Percentiles rank a stretch among this genome's conserved stretches.
Evolutionary conservation across 2,888 invertebrate species (phyloP).

Genomic region (Epirrhoe tristata): DNA sequence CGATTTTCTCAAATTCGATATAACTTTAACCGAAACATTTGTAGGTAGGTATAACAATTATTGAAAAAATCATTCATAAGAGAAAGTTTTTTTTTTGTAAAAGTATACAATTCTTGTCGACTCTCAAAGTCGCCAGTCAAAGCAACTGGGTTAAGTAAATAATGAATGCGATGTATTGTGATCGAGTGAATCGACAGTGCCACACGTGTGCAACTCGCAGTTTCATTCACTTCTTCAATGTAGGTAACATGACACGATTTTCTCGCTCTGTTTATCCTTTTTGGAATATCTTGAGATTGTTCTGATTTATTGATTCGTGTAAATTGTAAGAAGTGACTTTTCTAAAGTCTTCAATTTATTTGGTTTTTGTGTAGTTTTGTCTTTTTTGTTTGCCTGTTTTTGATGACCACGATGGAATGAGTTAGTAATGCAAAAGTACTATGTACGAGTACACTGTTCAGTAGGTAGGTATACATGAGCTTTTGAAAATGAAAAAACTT

Average conservation of each 20-base stretch:
- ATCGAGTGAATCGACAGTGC: slow-evolving; percentile 42
- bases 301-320: slow-evolving; percentile 5
- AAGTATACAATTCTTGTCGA: slow-evolving; percentile 20
- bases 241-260: slow-evolving; percentile 59
- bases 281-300: slow-evolving; percentile 26
- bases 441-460: too few species aligned
- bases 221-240: slow-evolving; percentile 42
- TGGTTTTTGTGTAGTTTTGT: neutral
- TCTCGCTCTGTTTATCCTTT: slow-evolving; percentile 68
- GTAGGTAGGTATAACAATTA: neutral
- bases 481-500: too few species aligned
- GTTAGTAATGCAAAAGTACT: too few species aligned
- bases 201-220: slow-evolving; percentile 69
- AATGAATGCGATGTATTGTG: slow-evolving; percentile 71
- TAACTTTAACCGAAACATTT: too few species aligned
- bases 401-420: neutral
- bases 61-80: neutral
- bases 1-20: too few species aligned
- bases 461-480: too few species aligned
- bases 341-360: neutral
- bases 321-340: neutral
- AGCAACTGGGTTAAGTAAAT: slow-evolving; percentile 59
- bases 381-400: neutral
- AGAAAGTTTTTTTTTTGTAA: slow-evolving; percentile 8
- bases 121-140: slow-evolving; percentile 14